phyloP scores from a whole-genome alignment of 2,113 vertebrate genomes.

The Alethe diademata region DNA sequence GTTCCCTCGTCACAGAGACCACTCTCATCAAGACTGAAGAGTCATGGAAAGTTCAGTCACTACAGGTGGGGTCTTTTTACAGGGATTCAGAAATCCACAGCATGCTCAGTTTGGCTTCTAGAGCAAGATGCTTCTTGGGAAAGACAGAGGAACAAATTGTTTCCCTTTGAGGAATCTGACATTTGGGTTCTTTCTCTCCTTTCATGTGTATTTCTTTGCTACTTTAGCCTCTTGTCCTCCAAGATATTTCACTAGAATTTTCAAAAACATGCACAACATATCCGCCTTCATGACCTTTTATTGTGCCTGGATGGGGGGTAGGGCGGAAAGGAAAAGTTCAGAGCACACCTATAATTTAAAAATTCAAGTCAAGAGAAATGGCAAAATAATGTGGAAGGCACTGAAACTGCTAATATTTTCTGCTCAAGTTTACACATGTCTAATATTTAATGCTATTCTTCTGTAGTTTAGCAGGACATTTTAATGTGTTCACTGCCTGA shows the following conservation, averaged over 20 bases:
- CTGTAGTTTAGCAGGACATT: not conserved
- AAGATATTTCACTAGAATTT: not conserved
- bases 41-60: not conserved
- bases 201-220: not conserved
- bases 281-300: not conserved
- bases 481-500: not conserved
- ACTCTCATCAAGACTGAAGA: not conserved
- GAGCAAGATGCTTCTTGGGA: not conserved
- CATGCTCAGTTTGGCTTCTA: not conserved
- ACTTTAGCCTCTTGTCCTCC: not conserved
- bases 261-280: not conserved
- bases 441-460: not conserved
- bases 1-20: not conserved
- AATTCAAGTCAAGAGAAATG: not conserved
- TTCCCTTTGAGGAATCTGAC: not conserved
- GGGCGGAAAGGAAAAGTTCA: not conserved
- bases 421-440: not conserved
- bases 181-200: not conserved
- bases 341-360: not conserved
- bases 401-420: not conserved
- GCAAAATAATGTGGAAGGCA: not conserved
- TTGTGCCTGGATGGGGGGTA: not conserved
- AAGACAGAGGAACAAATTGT: not conserved
- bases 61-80: accelerated
- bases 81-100: not conserved